phyloP scores from a whole-genome alignment of 1,140 invertebrate species.

The Bombus sylvicola region DNA sequence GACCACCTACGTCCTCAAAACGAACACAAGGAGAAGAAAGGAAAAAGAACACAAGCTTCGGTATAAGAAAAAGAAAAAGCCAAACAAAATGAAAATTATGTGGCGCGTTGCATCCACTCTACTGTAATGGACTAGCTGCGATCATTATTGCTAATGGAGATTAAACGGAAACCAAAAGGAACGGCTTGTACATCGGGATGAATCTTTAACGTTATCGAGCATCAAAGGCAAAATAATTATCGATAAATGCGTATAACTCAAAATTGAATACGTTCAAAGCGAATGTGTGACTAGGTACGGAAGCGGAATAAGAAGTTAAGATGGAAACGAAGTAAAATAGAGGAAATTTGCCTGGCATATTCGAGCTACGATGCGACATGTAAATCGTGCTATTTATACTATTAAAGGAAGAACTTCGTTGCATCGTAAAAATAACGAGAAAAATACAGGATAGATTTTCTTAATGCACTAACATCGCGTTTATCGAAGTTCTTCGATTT shows the following conservation, averaged over 20 bases:
- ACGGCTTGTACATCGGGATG: background rate
- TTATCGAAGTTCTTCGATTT: no score
- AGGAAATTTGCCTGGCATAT: background rate
- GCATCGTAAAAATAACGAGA: background rate
- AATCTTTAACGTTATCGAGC: background rate
- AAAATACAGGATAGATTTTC: background rate
- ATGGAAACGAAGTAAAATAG: background rate
- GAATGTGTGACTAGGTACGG: background rate
- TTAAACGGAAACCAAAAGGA: conserved; percentile 10
- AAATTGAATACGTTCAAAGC: background rate
- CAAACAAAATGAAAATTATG: conserved; percentile 35
- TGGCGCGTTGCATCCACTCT: background rate
- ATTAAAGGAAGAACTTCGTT: background rate
- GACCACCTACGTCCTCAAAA: conserved; percentile 43
- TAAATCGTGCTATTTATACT: background rate
- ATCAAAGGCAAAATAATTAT: background rate
- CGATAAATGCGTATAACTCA: no score
- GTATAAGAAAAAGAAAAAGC: background rate
- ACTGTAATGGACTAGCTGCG: background rate
- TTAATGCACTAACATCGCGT: background rate
- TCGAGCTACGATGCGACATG: background rate
- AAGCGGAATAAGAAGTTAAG: background rate
- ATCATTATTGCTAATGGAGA: conserved; percentile 18
- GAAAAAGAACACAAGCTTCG: conserved; percentile 20
- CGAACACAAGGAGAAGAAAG: conserved; percentile 19